These are phyloP conservation scores for Galaxias olidus DNA, from an alignment of 2,797 vertebrate species.

Conservation along the genomic window DNA sequence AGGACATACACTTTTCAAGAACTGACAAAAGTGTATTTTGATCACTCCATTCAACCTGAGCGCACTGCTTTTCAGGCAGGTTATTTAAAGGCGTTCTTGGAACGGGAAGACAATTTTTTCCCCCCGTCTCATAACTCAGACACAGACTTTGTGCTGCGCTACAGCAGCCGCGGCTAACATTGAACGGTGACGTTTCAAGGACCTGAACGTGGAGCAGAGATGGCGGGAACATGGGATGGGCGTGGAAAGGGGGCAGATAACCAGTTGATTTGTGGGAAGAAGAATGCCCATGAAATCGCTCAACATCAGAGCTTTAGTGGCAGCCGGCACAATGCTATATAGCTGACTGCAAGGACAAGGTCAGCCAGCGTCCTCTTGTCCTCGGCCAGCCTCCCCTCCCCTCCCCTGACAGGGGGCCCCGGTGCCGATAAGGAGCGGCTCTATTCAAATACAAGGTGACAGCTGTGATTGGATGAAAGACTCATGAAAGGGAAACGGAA, in stretches of 20 bases:
- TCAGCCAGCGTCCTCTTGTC: constrained; percentile 43
- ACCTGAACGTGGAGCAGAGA: constrained; percentile 12
- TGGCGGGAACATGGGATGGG: not conserved
- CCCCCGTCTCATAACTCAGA: constrained; percentile 59
- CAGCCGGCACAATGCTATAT: constrained; percentile 28
- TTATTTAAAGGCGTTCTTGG: too few species aligned
- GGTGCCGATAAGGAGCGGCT: constrained; percentile 43
- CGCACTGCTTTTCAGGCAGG: too few species aligned
- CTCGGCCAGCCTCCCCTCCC: constrained; percentile 26
- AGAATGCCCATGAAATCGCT: constrained; percentile 29
- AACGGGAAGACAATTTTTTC: not conserved
- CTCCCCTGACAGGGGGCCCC: constrained; percentile 41
- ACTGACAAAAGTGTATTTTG: too few species aligned
- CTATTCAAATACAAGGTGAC: constrained; percentile 51
- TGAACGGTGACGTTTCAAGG: constrained; percentile 61
- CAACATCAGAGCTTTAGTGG: constrained; percentile 34
- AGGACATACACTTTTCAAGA: too few species aligned
- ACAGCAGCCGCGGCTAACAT: constrained; percentile 21
- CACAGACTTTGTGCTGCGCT: not conserved
- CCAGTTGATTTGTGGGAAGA: constrained; percentile 50
- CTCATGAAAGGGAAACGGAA: constrained; percentile 42
- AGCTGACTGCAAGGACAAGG: constrained; percentile 46
- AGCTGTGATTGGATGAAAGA: constrained; percentile 50
- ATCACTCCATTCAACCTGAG: too few species aligned
- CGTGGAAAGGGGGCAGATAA: constrained; percentile 16